Evolutionary conservation across 2,113 vertebrate genomes (phyloP), one percentile per base, ranked within the genome.

Genomic region (cat (Felis catus)): DNA sequence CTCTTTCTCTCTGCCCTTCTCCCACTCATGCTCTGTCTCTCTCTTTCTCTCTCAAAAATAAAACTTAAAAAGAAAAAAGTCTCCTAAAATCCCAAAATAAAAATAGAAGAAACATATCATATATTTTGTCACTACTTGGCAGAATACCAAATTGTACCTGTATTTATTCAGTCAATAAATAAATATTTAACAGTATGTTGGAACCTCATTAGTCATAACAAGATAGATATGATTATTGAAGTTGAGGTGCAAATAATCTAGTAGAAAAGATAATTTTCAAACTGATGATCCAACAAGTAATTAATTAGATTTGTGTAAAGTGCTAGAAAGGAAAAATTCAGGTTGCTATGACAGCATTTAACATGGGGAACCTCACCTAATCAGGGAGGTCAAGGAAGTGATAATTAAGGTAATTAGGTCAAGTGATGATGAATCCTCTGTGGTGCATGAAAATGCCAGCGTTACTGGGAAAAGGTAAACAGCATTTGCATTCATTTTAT

Each of bases 341-440:
- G 29, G 92, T 96, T 95, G 12, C 70, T 93, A 88, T 96, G 90
- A 73, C 95, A 98, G 80, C 14, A 91, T 74, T 93, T 96, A 94
- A 97, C 88, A 90, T 87, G 58, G 39, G 16, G 18, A 95, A 95
- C 23, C 80, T 83, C 84, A 61, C n/a, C n/a, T 53, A 89, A 39
- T 73, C 25, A 79, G 27, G 3, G 15, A 96, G 45, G 90, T 78
- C 91, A 96, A 80, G 31, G 29, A 84, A 92, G 41, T 76, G 65
- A 85, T 81, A 93, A 97, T 86, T 94, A 89, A 92, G 65, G 7
- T 41, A 74, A 92, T 80, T 87, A 81, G 45, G 71, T 95, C 91
- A 87, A 89, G 89, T 36, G 29, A 66, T 66, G 39, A 36, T 48
- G 65, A 66, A 25, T 84, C 14, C 25, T 86, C 7, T 88, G 27